Evolutionary conservation across 2,888 invertebrate genomes (phyloP), one percentile per base, ranked within the genome.

Genomic region (Sesamia inferens): DNA sequence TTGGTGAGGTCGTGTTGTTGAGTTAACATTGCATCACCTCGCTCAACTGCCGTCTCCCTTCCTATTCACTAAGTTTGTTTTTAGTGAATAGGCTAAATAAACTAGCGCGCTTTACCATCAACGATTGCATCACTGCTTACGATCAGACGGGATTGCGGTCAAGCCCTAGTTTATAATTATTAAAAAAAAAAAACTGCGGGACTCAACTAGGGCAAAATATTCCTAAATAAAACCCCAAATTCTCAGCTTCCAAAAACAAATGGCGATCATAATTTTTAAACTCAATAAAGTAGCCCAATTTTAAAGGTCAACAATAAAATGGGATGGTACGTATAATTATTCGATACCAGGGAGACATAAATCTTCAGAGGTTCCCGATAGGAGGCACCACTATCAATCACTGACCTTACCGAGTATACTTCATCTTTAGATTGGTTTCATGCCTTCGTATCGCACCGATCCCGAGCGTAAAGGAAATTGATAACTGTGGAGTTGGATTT

Each of bases 301-400:
- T 87, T 70, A 81, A 69, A 81, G 83, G 80, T 88, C 82, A 87
- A 85, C 88, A 90, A 87, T 88, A 87, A 89, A 88, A 74, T 68
- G 61, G 74, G 71, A 72, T 68, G 72, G 82, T 69, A 81, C 88
- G 87, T 86, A 86, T 89, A 90, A 90, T 90, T 89, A 89, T 88
- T 85, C 81, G 79, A 78, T 81, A 78, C 78, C 83, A 82, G 85
- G 83, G 73, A 51, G 76, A 59, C 82, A 90, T 90, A 89, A 90
- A 90, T 91, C 90, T 89, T 76, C 73, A 68, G 82, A 74, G 86
- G 81, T 83, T 83, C 79, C 81, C 86, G 82, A 88, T 86, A 87
- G 84, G 83, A 74, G 85, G 86, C 85, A 72, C 83, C 73, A 83
- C 84, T 81, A 90, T 90, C 90, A 88, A 90, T 90, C 91, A 90